These are phyloP conservation scores for Clarias magur DNA, from an alignment of 2,113 vertebrate species.

Conservation along the genomic window DNA sequence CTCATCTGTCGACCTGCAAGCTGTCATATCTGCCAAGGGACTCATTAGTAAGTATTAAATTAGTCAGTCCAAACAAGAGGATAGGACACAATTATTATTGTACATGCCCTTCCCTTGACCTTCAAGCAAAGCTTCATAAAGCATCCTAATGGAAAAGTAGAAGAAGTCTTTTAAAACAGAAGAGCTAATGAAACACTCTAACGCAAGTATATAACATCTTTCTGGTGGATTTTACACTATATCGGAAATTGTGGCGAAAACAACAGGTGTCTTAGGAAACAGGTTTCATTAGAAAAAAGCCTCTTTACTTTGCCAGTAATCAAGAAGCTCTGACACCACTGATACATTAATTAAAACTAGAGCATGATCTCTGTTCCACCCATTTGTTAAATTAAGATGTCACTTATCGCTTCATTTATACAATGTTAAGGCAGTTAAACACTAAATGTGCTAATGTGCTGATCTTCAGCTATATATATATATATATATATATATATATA, in stretches of 20 bases:
- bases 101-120: neutral
- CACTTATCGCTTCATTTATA: neutral
- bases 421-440: neutral
- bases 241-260: neutral
- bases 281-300: neutral
- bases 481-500: too few species aligned
- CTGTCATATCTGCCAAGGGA: neutral
- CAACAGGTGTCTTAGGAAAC: neutral
- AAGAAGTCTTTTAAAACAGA: neutral
- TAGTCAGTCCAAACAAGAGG: neutral
- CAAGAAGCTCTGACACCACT: neutral
- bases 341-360: constrained; percentile 14
- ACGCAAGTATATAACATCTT: neutral
- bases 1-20: neutral
- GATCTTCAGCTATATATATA: neutral
- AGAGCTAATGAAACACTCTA: neutral
- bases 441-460: neutral
- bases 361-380: neutral
- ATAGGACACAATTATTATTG: neutral
- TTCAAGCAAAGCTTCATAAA: neutral
- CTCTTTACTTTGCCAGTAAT: neutral
- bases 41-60: neutral
- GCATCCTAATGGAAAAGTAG: neutral
- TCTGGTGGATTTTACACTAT: neutral
- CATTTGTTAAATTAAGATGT: neutral